Evolutionary conservation across 2,797 vertebrate species (phyloP).

Genomic region (Acanthornis magna): DNA sequence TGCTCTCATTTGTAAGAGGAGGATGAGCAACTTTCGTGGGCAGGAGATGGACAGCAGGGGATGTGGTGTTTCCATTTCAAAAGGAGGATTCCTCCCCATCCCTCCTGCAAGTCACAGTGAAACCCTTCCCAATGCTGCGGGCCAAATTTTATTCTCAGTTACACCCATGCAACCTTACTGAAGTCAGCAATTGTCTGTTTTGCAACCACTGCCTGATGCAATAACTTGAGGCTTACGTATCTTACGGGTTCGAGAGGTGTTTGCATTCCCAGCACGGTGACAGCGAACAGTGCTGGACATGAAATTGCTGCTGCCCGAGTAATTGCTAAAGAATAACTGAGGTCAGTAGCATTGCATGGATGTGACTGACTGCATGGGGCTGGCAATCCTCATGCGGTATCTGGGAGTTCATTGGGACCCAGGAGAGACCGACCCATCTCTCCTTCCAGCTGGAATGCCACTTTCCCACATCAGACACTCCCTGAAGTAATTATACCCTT

Average conservation of each 20-base stretch:
- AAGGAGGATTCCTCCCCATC: conserved; percentile 3
- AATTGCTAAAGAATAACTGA: conserved; percentile 12
- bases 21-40: not conserved
- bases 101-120: not conserved
- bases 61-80: conserved; percentile 11
- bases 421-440: not conserved
- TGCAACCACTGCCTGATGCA: conserved; percentile 54
- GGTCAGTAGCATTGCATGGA: not conserved
- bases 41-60: not conserved
- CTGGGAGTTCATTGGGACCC: not conserved
- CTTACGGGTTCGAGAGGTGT: not conserved
- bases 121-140: not conserved
- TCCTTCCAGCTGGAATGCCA: conserved; percentile 4
- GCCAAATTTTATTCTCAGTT: conserved; percentile 50
- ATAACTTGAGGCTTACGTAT: not conserved
- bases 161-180: conserved; percentile 51
- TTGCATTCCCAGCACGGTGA: not conserved
- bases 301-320: not conserved
- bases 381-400: accelerated
- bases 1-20: not conserved
- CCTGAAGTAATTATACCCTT: conserved; percentile 51
- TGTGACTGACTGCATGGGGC: not conserved
- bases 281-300: accelerated
- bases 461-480: conserved; percentile 64
- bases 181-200: conserved; percentile 59